Percentiles rank a stretch among this genome's conserved stretches.
These are phyloP conservation scores for Dasysyrphus albostriatus DNA, from an alignment of 2,888 invertebrate species.

Conservation along the genomic window DNA sequence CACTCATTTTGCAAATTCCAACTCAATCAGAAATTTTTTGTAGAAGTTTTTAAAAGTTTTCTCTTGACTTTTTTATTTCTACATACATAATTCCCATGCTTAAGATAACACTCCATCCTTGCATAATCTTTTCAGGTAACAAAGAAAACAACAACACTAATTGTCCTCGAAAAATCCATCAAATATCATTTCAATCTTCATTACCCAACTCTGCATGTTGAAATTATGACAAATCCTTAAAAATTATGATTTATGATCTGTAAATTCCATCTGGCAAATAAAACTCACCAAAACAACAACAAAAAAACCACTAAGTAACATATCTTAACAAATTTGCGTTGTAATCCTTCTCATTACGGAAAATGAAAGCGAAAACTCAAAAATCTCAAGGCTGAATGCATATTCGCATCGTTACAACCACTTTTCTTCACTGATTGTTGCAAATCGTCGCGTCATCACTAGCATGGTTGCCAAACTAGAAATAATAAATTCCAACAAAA, in stretches of 20 bases:
- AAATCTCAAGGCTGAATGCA: constrained; percentile 58
- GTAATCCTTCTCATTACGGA: constrained; percentile 59
- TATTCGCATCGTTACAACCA: constrained; percentile 19
- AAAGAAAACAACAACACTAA: not conserved
- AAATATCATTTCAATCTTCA: constrained; percentile 22
- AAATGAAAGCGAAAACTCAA: constrained; percentile 57
- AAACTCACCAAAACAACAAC: not conserved
- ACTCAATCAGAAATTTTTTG: too few species aligned
- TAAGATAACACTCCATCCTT: not conserved
- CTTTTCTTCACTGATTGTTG: constrained; percentile 50
- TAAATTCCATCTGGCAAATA: constrained; percentile 28
- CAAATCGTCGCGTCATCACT: constrained; percentile 2
- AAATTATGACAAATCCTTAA: constrained; percentile 35
- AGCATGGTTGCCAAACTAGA: not conserved
- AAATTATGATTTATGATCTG: constrained; percentile 30
- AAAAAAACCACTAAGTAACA: not conserved
- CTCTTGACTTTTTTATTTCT: too few species aligned
- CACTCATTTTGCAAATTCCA: too few species aligned
- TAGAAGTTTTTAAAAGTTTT: too few species aligned
- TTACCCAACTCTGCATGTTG: constrained; percentile 24
- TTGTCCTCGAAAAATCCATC: constrained; percentile 13
- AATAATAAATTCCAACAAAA: not conserved
- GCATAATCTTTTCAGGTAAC: not conserved
- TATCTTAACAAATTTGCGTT: constrained; percentile 45
- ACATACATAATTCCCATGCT: too few species aligned